Percentiles rank a stretch among this genome's conserved stretches.
phyloP scores from a whole-genome alignment of 92 coral and sea anemone species.

The Isaurus tuberculatus region DNA sequence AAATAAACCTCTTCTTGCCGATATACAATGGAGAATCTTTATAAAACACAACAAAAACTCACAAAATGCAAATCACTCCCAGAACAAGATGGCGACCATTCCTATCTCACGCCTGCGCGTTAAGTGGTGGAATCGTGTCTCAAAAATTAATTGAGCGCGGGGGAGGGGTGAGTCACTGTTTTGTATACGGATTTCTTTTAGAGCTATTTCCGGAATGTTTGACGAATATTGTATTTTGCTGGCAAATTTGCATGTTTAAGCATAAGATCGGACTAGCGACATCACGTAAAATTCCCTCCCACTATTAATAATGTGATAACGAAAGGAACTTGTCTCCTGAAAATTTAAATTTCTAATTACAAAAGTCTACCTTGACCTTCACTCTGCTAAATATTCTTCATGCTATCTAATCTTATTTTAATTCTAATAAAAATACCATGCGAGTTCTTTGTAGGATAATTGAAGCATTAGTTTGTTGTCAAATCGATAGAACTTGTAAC shows the following conservation, averaged over 20 bases:
- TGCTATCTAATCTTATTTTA: background rate
- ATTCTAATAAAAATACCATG: background rate
- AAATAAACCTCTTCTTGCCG: constrained; percentile 70
- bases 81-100: constrained; percentile 91
- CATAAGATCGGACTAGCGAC: background rate
- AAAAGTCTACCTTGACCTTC: background rate
- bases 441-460: background rate
- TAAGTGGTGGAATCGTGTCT: constrained; percentile 72
- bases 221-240: background rate
- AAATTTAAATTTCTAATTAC: background rate
- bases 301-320: background rate
- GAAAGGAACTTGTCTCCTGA: background rate
- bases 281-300: constrained; percentile 25
- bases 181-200: constrained; percentile 7
- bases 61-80: constrained; percentile 95
- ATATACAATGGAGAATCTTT: constrained; percentile 80
- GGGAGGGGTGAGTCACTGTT: constrained; percentile 20
- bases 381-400: background rate
- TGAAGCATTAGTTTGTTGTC: background rate
- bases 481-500: background rate
- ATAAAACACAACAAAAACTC: constrained; percentile 96
- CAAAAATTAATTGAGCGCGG: constrained; percentile 23
- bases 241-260: background rate
- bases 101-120: constrained; percentile 77
- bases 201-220: constrained; percentile 27